Conservation (phyloP, 1,140 invertebrate genomes). For the Eriocheir sinensis region DNA sequence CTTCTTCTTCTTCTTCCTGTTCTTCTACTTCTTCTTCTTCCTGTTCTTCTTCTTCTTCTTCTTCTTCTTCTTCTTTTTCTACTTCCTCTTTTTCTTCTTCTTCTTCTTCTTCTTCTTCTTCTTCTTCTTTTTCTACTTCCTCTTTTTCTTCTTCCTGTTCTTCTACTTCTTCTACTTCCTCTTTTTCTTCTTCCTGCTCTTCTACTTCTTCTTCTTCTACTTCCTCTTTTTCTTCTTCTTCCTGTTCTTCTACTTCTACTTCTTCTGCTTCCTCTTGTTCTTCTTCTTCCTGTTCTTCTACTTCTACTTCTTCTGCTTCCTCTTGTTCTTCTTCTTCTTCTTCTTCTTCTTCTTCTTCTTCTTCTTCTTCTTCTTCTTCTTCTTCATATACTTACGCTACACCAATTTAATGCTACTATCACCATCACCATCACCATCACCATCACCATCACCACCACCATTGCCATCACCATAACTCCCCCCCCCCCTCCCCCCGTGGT, state of each 20-base stretch:
- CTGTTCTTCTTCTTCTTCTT: neutral
- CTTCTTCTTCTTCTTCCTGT: conserved; percentile 28
- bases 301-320: neutral
- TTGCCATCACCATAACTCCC: too few relatives aligned
- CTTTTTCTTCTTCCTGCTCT: conserved; percentile 30
- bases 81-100: neutral
- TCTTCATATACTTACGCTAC: too few relatives aligned
- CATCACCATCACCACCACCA: too few relatives aligned
- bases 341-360: neutral
- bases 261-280: neutral
- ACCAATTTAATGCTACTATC: too few relatives aligned
- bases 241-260: neutral
- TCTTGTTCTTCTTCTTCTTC: conserved; percentile 23
- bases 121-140: neutral
- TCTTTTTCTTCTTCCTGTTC: neutral
- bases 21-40: neutral
- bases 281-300: neutral
- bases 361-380: neutral
- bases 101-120: neutral
- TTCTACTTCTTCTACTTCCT: neutral
- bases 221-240: neutral
- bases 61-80: neutral
- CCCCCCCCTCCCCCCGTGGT: too few relatives aligned
- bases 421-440: too few relatives aligned
- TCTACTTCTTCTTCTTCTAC: neutral